Percentiles rank a stretch among this genome's conserved stretches.
These are phyloP conservation scores for Drosophila acutilabella DNA, from an alignment of 2,888 invertebrate genomes.

Conservation along the genomic window DNA sequence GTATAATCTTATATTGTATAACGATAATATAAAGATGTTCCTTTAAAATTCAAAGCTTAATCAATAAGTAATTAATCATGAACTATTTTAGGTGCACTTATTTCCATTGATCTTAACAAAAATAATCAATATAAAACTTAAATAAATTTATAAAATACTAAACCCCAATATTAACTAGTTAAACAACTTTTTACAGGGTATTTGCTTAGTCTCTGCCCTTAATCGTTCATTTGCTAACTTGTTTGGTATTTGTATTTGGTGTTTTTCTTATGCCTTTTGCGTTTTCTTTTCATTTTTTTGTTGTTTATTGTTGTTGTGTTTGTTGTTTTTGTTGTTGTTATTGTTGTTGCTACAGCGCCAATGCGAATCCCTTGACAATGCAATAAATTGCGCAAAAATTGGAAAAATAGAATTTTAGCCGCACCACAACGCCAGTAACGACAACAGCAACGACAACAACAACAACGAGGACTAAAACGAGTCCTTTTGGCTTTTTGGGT, in stretches of 20 bases:
- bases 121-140: too few relatives aligned
- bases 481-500: conserved; percentile 60
- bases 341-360: conserved; percentile 32
- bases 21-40: too few relatives aligned
- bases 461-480: conserved; percentile 37
- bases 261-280: conserved; percentile 73
- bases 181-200: conserved; percentile 23
- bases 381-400: conserved; percentile 82
- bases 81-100: too few relatives aligned
- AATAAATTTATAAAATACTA: too few relatives aligned
- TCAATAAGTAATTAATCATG: too few relatives aligned
- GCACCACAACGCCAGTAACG: conserved; percentile 72
- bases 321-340: conserved; percentile 8
- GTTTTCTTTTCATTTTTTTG: conserved; percentile 47
- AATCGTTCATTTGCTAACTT: conserved; percentile 13
- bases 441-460: conserved; percentile 47
- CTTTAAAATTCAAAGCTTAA: too few relatives aligned
- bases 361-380: conserved; percentile 79
- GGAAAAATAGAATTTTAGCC: conserved; percentile 81
- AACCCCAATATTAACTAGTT: too few relatives aligned
- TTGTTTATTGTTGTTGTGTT: conserved; percentile 10
- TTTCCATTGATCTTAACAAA: too few relatives aligned
- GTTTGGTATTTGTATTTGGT: conserved; percentile 79
- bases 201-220: not conserved
- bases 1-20: too few relatives aligned